Base-by-base conservation (phyloP, 2,888 invertebrate genomes). In the Dolomedes plantarius region DNA sequence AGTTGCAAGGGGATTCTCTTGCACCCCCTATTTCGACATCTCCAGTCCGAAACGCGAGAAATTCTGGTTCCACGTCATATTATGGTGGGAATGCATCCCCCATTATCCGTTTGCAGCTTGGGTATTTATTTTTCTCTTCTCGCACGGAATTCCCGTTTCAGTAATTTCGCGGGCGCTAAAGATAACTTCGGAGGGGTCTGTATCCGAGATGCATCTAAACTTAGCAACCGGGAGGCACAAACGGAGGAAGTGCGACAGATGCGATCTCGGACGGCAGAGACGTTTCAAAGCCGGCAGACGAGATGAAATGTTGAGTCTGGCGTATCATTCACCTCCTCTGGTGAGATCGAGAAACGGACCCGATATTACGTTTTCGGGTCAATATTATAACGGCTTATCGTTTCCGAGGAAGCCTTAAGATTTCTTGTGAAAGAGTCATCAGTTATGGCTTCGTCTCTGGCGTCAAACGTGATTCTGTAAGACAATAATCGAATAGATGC, bases 171-270 rank as follows among this genome's bases (percentile, higher is more conserved):
- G 41, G 41, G 16, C 46, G 41, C 41, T 46, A 46, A 46, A 46
- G 41, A 46, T 46, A 46, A 19, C 13, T 23, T 23, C 56, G 3
- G 16, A 46, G 46, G 46, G 46, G 46, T 56, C 23, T 16, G 16
- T 56, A 56, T 56, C 23, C 23, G 19, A n/a, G n/a, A 56, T 16
- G 56, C 56, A 56, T 23, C 56, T 56, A 56, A 56, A 56, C 56
- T 6, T n/a, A 56, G 23, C 0, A 16, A 16, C 2, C 9, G 46
- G 9, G 46, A 46, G 46, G 46, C 9, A n/a, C 36, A 5, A 19
- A 23, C 23, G 16, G 56, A 23, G 23, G 56, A 56, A 23, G 56
- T 56, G 56, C 56, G 23, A 56, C 56, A 56, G 19, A 56, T 23
- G 56, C 16, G 36, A n/a, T n/a, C n/a, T n/a, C n/a, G n/a, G n/a